These are phyloP conservation scores for Dolichoris vasculosae DNA, from an alignment of 1,140 invertebrate species.

Conservation along the genomic window DNA sequence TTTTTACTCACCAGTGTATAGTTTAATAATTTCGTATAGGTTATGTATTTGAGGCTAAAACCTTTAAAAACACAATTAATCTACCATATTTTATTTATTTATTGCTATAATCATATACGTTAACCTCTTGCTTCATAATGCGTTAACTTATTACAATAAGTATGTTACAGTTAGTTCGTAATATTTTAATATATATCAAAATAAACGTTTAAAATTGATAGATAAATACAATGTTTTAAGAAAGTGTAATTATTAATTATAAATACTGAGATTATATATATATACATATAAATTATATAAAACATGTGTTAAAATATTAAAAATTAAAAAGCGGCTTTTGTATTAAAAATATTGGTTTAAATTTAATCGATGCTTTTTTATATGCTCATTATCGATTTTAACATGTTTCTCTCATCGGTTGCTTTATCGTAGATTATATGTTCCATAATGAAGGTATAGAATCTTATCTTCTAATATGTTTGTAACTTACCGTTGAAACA, in stretches of 20 bases:
- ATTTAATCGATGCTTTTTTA: not conserved
- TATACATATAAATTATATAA: too few species aligned
- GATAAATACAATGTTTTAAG: too few species aligned
- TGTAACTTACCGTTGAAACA: not conserved
- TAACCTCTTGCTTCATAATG: constrained; percentile 30
- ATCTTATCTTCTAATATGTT: not conserved
- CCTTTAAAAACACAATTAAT: constrained; percentile 34
- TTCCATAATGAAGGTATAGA: not conserved
- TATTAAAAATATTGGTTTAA: not conserved
- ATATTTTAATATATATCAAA: not conserved
- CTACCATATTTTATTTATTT: constrained; percentile 38
- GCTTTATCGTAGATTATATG: not conserved
- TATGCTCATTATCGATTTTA: not conserved
- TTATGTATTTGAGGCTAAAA: constrained; percentile 50
- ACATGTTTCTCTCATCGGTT: not conserved
- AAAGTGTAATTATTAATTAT: too few species aligned
- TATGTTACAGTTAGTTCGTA: not conserved
- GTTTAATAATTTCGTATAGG: constrained; percentile 19
- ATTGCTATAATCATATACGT: constrained; percentile 23
- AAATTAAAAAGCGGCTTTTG: not conserved
- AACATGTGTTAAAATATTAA: too few species aligned
- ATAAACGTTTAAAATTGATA: not conserved
- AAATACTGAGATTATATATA: too few species aligned
- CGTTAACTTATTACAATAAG: not conserved
- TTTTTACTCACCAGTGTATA: not conserved